These are phyloP conservation scores for Meganola albula DNA, from an alignment of 2,888 invertebrate species.

Conservation along the genomic window DNA sequence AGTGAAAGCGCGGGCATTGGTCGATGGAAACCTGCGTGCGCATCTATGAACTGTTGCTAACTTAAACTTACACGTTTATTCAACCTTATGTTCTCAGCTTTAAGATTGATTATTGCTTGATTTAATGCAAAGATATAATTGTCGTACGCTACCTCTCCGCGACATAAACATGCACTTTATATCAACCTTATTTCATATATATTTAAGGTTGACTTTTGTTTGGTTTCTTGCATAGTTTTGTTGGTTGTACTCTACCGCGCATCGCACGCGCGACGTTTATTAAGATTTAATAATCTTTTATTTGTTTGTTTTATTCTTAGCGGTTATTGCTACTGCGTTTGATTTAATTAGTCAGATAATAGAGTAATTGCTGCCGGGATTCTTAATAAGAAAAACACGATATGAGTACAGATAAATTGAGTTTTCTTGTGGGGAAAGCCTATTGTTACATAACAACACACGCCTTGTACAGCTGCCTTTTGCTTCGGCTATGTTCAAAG, in stretches of 20 bases:
- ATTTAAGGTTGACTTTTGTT: conserved; percentile 7
- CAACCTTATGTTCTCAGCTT: fast-evolving
- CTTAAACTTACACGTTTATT: conserved; percentile 11
- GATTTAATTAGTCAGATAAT: no score
- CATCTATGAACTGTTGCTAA: conserved; percentile 52
- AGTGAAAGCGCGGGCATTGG: conserved; percentile 77
- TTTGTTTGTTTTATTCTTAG: conserved; percentile 53
- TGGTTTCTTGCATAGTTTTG: conserved; percentile 1
- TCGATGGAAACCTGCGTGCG: conserved; percentile 63
- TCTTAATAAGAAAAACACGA: no score
- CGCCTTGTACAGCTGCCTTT: no score
- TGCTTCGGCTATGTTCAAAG: no score
- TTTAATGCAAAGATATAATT: conserved; percentile 6
- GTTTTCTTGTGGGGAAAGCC: no score
- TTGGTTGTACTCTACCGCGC: conserved; percentile 34
- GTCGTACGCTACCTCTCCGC: conserved; percentile 36
- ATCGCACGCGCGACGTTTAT: conserved; percentile 55
- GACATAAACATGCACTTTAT: conserved; percentile 22
- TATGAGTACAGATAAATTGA: no score
- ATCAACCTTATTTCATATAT: not conserved
- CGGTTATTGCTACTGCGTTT: no score
- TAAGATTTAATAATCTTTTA: conserved; percentile 71
- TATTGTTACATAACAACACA: no score
- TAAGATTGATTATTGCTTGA: conserved; percentile 10
- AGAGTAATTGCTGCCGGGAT: no score